A percentile compares a stretch with the other conserved stretches of the same genome.
Conservation (phyloP, 2,113 vertebrate species). For the Seriola quinqueradiata region DNA sequence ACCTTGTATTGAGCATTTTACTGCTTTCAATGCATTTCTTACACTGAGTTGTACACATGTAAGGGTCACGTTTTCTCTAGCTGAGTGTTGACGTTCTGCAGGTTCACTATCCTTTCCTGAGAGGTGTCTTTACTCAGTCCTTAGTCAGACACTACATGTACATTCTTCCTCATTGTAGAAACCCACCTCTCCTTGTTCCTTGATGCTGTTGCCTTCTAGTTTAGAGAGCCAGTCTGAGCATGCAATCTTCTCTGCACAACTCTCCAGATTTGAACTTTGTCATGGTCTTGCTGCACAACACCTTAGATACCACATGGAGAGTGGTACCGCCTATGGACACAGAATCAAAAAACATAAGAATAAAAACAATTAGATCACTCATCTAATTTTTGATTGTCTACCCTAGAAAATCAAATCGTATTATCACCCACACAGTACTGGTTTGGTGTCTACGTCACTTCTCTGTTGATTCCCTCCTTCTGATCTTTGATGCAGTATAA, state of each 20-base stretch:
- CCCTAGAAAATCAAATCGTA: background rate
- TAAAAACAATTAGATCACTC: background rate
- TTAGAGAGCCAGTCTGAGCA: conserved; percentile 13
- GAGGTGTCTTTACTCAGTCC: background rate
- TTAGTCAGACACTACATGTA: background rate
- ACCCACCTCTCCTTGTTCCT: background rate
- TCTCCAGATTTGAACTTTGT: conserved; percentile 13
- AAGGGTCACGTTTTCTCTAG: background rate
- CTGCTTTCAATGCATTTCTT: background rate
- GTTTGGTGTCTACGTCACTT: background rate
- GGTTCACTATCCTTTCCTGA: background rate
- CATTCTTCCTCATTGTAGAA: background rate
- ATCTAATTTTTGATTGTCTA: background rate
- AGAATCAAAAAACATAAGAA: background rate
- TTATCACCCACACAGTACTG: background rate
- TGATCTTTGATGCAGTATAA: background rate
- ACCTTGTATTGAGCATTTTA: background rate
- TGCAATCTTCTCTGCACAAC: background rate
- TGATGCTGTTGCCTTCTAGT: background rate
- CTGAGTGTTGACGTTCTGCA: background rate
- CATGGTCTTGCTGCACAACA: background rate
- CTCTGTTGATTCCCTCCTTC: background rate
- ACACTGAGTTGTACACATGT: conserved; percentile 32
- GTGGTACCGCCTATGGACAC: background rate
- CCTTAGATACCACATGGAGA: background rate